phyloP scores from a whole-genome alignment of 2,113 vertebrate species.

The Tenebrosternarchus preto region DNA sequence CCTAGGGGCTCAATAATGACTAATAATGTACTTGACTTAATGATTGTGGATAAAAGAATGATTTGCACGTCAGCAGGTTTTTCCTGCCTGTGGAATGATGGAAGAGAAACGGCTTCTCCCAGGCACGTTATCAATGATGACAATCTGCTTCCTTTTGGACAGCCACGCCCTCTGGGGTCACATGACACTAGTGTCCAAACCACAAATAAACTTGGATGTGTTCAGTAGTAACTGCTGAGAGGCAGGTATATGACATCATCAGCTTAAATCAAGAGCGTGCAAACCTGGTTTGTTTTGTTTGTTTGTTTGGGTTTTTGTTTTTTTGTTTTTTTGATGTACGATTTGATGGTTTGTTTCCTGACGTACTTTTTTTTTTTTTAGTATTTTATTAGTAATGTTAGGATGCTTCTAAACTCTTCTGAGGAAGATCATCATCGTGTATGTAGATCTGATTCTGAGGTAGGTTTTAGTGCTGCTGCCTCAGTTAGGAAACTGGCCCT shows the following conservation, averaged over 20 bases:
- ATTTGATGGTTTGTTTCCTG: not conserved
- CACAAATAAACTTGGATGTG: slow-evolving; percentile 43
- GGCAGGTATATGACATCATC: slow-evolving; percentile 51
- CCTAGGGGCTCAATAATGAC: slow-evolving; percentile 24
- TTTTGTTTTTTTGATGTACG: no score
- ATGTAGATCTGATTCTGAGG: slow-evolving; percentile 6
- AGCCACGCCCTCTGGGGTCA: slow-evolving; percentile 33
- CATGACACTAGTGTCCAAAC: slow-evolving; percentile 39
- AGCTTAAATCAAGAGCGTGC: slow-evolving; percentile 38
- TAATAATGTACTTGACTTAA: slow-evolving; percentile 27
- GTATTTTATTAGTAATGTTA: slow-evolving; percentile 4
- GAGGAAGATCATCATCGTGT: not conserved
- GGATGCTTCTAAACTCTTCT: not conserved
- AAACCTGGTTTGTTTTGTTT: slow-evolving; percentile 6
- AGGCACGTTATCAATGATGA: slow-evolving; percentile 45
- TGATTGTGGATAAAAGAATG: slow-evolving; percentile 9
- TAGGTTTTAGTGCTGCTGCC: slow-evolving; percentile 21
- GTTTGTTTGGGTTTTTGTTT: not conserved
- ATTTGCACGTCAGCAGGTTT: slow-evolving; percentile 43
- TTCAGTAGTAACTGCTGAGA: slow-evolving; percentile 44
- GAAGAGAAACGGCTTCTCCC: slow-evolving; percentile 13
- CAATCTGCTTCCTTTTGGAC: slow-evolving; percentile 55
- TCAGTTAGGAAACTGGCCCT: slow-evolving; percentile 7
- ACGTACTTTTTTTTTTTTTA: not conserved
- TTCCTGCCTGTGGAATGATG: not conserved